phyloP scores from a whole-genome alignment of 2,113 vertebrate species.

The Cyphomyrus discorhynchus region DNA sequence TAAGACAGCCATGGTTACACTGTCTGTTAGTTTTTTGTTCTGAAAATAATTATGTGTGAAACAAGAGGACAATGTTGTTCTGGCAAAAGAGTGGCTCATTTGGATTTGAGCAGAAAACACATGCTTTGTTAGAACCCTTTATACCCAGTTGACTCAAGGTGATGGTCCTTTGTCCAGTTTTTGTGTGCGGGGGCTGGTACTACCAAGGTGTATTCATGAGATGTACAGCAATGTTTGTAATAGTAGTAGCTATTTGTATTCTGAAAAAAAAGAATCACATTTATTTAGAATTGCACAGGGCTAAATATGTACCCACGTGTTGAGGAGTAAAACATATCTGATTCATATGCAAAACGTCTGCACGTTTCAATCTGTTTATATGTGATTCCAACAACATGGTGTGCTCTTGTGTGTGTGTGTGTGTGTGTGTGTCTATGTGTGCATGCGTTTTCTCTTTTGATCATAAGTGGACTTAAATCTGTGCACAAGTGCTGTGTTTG shows the following conservation, averaged over 20 bases:
- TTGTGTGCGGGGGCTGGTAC: background rate
- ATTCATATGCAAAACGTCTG: background rate
- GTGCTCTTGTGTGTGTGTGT: background rate
- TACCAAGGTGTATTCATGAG: background rate
- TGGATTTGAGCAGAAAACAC: background rate
- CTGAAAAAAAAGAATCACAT: background rate
- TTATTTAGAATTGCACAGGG: background rate
- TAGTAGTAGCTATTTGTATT: background rate
- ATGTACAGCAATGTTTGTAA: background rate
- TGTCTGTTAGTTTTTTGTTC: conserved; percentile 2
- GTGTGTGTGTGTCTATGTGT: background rate
- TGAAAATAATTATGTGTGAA: background rate
- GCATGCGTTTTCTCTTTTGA: background rate
- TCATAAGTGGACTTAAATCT: background rate
- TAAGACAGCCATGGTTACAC: background rate
- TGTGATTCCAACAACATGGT: background rate
- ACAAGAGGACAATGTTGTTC: background rate
- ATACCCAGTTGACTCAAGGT: background rate
- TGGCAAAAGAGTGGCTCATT: background rate
- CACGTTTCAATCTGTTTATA: background rate
- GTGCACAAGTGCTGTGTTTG: background rate
- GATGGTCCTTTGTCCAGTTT: background rate
- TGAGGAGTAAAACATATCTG: background rate
- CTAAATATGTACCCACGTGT: background rate
- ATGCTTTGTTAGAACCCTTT: background rate